Evolutionary conservation across 2,888 invertebrate species (phyloP).

Genomic region (Melanophora roralis): DNA sequence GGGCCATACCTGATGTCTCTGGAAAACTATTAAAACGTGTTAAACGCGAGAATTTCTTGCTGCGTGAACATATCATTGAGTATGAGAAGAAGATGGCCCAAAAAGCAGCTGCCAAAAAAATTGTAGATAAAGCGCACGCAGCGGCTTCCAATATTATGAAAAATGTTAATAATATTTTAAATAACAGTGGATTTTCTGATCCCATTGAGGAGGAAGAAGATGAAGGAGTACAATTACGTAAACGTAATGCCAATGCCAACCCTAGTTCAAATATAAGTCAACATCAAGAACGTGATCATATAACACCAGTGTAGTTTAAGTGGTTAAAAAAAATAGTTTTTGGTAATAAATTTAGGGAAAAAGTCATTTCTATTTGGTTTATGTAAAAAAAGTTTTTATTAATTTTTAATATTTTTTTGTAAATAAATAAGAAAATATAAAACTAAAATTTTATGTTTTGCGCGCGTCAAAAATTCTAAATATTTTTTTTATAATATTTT

Average conservation of each 20-base stretch:
- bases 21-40: slow-evolving; percentile 84
- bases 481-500: slow-evolving; percentile 6
- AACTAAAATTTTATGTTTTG: slow-evolving; percentile 11
- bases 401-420: too few species aligned
- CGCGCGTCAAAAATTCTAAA: slow-evolving; percentile 56
- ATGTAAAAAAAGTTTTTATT: too few species aligned
- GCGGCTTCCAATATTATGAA: slow-evolving; percentile 34
- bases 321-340: background rate
- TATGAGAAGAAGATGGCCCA: slow-evolving; percentile 79
- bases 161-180: slow-evolving; percentile 9
- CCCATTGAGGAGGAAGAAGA: slow-evolving; percentile 57
- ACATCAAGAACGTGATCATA: slow-evolving; percentile 64
- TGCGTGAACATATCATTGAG: slow-evolving; percentile 85
- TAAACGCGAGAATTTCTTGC: slow-evolving; percentile 84
- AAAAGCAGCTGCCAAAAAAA: slow-evolving; percentile 55
- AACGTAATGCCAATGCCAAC: slow-evolving; percentile 53
- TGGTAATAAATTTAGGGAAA: background rate
- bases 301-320: slow-evolving; percentile 67
- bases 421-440: too few species aligned
- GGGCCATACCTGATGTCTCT: slow-evolving; percentile 88
- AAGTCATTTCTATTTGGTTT: too few species aligned
- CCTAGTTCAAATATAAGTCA: slow-evolving; percentile 53
- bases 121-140: slow-evolving; percentile 44
- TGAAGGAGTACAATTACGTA: slow-evolving; percentile 47
- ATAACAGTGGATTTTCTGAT: slow-evolving; percentile 44